A percentile compares a stretch with the other conserved stretches of the same genome.
phyloP scores from a whole-genome alignment of 1,140 invertebrate species.

The Lepidotrigona ventralis region DNA sequence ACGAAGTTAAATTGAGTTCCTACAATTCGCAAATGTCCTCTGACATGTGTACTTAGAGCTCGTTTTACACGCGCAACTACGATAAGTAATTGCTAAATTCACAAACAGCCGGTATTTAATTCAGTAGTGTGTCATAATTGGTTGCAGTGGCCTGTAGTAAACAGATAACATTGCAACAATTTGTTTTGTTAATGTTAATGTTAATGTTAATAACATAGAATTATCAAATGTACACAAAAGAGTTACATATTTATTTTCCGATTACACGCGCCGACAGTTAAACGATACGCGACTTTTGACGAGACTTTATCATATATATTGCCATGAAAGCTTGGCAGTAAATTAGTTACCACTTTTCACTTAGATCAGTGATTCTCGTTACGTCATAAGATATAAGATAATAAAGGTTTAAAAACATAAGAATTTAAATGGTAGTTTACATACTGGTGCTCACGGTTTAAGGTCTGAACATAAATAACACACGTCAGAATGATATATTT shows the following conservation, averaged over 20 bases:
- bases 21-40: slow-evolving; percentile 13
- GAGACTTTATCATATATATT: not conserved
- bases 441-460: not conserved
- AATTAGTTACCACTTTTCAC: not conserved
- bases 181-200: not conserved
- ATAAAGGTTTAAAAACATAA: not conserved
- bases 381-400: too few species aligned
- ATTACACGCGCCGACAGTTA: not conserved
- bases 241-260: not conserved
- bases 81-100: slow-evolving; percentile 11
- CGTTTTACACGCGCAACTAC: not conserved
- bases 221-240: not conserved
- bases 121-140: not conserved
- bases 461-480: not conserved
- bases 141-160: not conserved
- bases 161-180: not conserved
- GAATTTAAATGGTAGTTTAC: not conserved
- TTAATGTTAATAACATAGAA: not conserved
- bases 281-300: not conserved
- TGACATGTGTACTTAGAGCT: not conserved
- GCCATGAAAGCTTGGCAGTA: not conserved
- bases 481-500: not conserved
- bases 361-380: not conserved
- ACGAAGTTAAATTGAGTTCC: slow-evolving; percentile 8
- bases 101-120: not conserved